Evolutionary conservation across 2,113 vertebrate species (phyloP).

Genomic region (Lepisosteus oculatus): DNA sequence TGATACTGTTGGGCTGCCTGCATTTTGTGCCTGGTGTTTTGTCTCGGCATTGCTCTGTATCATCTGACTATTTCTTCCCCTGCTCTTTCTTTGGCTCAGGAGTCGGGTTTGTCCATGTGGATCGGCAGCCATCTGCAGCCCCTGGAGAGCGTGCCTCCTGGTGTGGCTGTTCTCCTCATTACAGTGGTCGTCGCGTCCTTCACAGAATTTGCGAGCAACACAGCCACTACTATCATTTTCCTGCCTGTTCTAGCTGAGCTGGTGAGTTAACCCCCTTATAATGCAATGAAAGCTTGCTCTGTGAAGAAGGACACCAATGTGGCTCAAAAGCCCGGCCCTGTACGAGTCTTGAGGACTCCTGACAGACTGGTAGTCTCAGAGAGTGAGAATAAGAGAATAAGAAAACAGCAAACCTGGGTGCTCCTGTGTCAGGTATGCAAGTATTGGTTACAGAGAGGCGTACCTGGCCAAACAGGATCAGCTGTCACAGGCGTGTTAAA

Average conservation of each 20-base stretch:
- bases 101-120: constrained; percentile 89
- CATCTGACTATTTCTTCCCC: not conserved
- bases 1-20: too few species aligned
- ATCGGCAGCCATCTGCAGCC: constrained; percentile 86
- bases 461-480: too few species aligned
- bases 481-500: too few species aligned
- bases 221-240: constrained; percentile 93
- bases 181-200: constrained; percentile 83
- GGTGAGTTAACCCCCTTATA: constrained; percentile 62
- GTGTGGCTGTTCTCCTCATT: constrained; percentile 81
- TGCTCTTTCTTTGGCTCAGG: constrained; percentile 57
- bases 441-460: too few species aligned
- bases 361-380: too few species aligned
- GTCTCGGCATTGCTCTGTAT: not conserved
- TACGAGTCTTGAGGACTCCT: too few species aligned
- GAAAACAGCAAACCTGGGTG: too few species aligned
- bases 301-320: too few species aligned
- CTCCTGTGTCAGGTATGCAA: too few species aligned
- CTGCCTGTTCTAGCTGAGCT: constrained; percentile 88
- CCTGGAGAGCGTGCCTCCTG: constrained; percentile 75
- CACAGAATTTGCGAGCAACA: constrained; percentile 97
- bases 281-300: too few species aligned
- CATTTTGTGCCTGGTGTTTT: not conserved
- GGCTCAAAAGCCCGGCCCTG: not conserved
- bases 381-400: too few species aligned